Base-by-base conservation (phyloP, 2,797 vertebrate genomes). In the Aplochiton taeniatus region DNA sequence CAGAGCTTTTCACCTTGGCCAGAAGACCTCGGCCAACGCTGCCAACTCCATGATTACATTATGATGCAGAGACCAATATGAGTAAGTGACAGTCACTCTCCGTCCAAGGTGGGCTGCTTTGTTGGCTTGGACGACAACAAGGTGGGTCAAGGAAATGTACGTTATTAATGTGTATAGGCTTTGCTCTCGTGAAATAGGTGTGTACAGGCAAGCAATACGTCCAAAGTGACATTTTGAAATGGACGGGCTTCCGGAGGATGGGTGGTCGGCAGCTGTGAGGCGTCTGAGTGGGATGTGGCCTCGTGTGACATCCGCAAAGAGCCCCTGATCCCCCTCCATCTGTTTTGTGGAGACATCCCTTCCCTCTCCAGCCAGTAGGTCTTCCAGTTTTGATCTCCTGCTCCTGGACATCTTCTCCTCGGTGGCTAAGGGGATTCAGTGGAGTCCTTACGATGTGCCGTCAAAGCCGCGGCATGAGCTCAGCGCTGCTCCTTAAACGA, bases 361-460 rank as follows among this genome's bases (percentile, higher is more conserved):
- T n/a, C n/a, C n/a, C n/a, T n/a, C n/a, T n/a, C n/a, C n/a, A n/a
- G n/a, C n/a, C n/a, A n/a, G n/a, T 80, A 78, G 77, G 72, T 75
- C 54, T 57, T 71, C 51, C 48, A 46, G 67, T 73, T 68, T 72
- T 86, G 80, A 76, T 83, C 73, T 79, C 74, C 70, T 69, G 77
- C 79, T n/a, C 84, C 78, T 78, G 84, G 81, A 83, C 83, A 83
- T 83, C 72, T 76, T 80, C 79, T 84, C 48, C 77, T 80, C 64
- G 43, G 75, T 63, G 77, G 75, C 61, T 76, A 77, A 86, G 81
- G 47, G 74, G 83, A 87, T 88, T 85, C 87, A 73, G 69, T 16
- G 70, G 81, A 77, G 71, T n/a, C n/a, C n/a, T n/a, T n/a, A n/a
- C n/a, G n/a, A n/a, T n/a, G n/a, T n/a, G n/a, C n/a, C n/a, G n/a